Evolutionary conservation across 2,797 vertebrate species (phyloP), one percentile per base, ranked within the genome.

Genomic region (Chaunax sp.): DNA sequence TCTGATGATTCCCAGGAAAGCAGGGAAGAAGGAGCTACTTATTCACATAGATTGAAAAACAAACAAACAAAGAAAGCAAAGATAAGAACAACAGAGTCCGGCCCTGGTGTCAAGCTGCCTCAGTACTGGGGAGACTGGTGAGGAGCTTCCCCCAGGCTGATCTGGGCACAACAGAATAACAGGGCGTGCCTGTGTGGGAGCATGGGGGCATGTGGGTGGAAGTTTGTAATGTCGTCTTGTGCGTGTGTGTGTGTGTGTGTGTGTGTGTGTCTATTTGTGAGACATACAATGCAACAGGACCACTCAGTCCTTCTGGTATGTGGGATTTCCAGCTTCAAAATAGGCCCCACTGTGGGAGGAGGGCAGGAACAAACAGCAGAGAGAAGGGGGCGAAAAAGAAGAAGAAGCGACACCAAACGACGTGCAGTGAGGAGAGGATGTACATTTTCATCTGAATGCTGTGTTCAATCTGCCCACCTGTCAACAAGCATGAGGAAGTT

Each of bases 281-380:
- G 69, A 75, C 68, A 61, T 63, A 78, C 69, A 86, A 78, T 69
- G 77, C 71, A 57, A 62, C 49, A 59, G 44, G 72, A 75, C 83
- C 82, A 70, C 87, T 87, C 83, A 86, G 74, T 77, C 58, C 64
- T 60, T 79, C 58, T 82, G 86, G 86, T 87, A 86, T 91, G 87
- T 82, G 86, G 79, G 82, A 80, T 87, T 89, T 90, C 87, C 88
- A 90, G 79, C 75, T 88, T 90, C 25, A 86, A 88, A 90, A 89
- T 86, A 90, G 83, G 73, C 52, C 47, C 40, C 53, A 44, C 37
- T 1, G 67, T 76, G 66, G 76, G 80, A 80, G 79, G 69, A 75
- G 77, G 62, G 69, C 49, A 77, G 69, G 13, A 81, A 76, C 59
- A 74, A 54, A 73, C 55, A 71, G 72, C n/a, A 60, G 37, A 63